These are phyloP conservation scores for Cotesia glomerata DNA, from an alignment of 1,140 invertebrate species.

Conservation along the genomic window DNA sequence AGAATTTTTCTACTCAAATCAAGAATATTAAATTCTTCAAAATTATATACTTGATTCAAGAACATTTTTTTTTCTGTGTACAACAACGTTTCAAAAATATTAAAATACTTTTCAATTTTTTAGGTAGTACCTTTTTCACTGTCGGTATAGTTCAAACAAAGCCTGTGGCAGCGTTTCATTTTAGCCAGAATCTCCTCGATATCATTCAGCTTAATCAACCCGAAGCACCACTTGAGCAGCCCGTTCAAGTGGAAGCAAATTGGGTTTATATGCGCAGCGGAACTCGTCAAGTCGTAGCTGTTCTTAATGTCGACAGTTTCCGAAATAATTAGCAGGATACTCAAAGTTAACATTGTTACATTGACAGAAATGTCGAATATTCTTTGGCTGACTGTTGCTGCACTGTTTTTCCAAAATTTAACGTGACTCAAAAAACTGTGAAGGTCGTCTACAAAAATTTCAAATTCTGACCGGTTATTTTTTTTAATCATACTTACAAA, in stretches of 20 bases:
- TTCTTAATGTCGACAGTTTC: slow-evolving; percentile 29
- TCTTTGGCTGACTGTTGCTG: slow-evolving; percentile 22
- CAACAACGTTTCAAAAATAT: too few species aligned
- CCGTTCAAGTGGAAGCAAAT: slow-evolving; percentile 33
- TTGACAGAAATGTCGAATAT: background rate
- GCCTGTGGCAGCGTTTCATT: slow-evolving; percentile 36
- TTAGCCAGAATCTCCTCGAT: slow-evolving; percentile 29
- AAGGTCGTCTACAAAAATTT: background rate
- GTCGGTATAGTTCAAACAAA: slow-evolving; percentile 30
- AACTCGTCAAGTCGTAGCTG: slow-evolving; percentile 21
- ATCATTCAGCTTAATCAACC: slow-evolving; percentile 19
- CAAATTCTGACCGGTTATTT: background rate
- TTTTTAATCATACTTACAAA: too few species aligned
- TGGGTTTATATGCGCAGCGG: slow-evolving; percentile 28
- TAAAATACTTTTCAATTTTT: too few species aligned
- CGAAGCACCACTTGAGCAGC: slow-evolving; percentile 41
- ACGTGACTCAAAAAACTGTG: background rate
- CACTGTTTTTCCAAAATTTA: slow-evolving; percentile 31
- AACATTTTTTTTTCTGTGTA: too few species aligned
- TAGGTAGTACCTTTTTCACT: slow-evolving; percentile 29
- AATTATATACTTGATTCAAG: background rate
- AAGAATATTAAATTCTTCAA: too few species aligned
- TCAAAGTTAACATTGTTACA: slow-evolving; percentile 11
- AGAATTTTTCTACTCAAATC: too few species aligned
- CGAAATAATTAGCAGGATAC: slow-evolving; percentile 27